Evolutionary conservation across 2,113 vertebrate genomes (phyloP).

Genomic region (Empidonax traillii): DNA sequence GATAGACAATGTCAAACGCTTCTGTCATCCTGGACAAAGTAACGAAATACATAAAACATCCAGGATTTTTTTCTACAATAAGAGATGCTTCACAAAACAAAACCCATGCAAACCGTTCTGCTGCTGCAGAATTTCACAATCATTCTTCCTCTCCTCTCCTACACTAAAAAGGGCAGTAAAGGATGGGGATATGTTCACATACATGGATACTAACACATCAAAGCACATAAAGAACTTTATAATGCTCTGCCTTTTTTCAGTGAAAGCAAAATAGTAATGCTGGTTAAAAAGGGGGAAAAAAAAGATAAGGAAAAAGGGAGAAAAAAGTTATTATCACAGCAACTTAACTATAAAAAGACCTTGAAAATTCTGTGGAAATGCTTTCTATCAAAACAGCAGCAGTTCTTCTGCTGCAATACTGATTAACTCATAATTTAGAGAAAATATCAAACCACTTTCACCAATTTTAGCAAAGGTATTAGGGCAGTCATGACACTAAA

Average conservation of each 20-base stretch:
- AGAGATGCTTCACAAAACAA: neutral
- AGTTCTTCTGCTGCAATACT: neutral
- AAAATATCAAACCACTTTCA: neutral
- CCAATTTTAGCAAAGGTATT: neutral
- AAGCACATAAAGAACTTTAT: neutral
- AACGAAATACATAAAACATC: neutral
- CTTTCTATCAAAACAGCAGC: neutral
- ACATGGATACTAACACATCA: neutral
- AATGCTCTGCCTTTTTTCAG: neutral
- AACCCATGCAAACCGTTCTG: neutral
- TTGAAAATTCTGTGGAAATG: neutral
- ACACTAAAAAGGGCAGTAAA: neutral
- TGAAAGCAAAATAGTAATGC: neutral
- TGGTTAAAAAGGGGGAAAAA: neutral
- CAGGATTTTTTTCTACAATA: neutral
- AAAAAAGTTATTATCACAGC: neutral
- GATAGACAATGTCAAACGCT: neutral
- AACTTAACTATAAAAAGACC: neutral
- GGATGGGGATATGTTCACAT: neutral
- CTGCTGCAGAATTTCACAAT: neutral
- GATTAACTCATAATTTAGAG: neutral
- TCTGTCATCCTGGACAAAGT: neutral
- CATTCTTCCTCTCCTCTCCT: neutral
- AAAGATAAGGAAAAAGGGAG: accelerated
- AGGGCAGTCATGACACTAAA: neutral